These are phyloP conservation scores for Gouania willdenowi DNA, from an alignment of 2,797 vertebrate genomes.

Conservation along the genomic window DNA sequence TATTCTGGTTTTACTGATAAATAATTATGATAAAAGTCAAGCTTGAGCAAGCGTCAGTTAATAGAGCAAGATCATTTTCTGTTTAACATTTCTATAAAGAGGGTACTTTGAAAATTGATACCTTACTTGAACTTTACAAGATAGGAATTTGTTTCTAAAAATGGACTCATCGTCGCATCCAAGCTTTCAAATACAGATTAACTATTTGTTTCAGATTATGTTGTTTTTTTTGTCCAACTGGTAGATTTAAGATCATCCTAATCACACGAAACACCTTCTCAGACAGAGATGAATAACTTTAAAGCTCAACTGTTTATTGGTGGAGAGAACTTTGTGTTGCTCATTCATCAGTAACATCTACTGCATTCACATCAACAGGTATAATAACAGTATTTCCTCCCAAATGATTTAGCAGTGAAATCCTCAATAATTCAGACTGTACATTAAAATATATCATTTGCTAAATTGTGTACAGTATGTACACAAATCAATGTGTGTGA, in stretches of 20 bases:
- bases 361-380: slow-evolving; percentile 30
- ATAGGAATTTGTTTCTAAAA: too few species aligned
- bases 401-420: slow-evolving; percentile 34
- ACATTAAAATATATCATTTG: slow-evolving; percentile 48
- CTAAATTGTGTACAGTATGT: slow-evolving; percentile 48
- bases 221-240: background rate
- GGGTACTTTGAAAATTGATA: too few species aligned
- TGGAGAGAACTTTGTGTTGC: slow-evolving; percentile 42
- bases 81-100: too few species aligned
- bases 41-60: too few species aligned
- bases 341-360: slow-evolving; percentile 51
- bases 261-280: slow-evolving; percentile 5
- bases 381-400: slow-evolving; percentile 52
- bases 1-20: too few species aligned
- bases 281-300: slow-evolving; percentile 5
- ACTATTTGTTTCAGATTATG: too few species aligned
- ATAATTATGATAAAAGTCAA: too few species aligned
- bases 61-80: too few species aligned
- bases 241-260: too few species aligned
- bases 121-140: too few species aligned
- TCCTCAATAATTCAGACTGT: slow-evolving; percentile 12
- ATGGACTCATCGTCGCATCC: too few species aligned
- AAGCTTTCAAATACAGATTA: too few species aligned
- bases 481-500: slow-evolving; percentile 23
- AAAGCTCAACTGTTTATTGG: slow-evolving; percentile 62